These are phyloP conservation scores for Apoderus coryli DNA, from an alignment of 2,888 invertebrate species.

Conservation along the genomic window DNA sequence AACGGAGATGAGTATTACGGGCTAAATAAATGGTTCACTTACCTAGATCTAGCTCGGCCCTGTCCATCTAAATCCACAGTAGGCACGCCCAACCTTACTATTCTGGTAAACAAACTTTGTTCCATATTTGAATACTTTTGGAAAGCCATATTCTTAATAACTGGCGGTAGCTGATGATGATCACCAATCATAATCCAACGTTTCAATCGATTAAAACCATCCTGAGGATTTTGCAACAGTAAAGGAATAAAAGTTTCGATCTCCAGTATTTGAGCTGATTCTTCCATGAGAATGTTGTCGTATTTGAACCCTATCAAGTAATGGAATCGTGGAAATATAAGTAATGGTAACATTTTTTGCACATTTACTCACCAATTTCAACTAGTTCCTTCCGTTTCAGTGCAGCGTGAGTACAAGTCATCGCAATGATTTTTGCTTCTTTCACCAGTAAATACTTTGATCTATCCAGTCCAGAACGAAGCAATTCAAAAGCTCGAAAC, in stretches of 20 bases:
- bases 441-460: conserved; percentile 94
- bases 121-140: conserved; percentile 99
- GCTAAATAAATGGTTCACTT: too few relatives aligned
- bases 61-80: conserved; percentile 96
- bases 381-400: conserved; percentile 92
- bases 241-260: conserved; percentile 99
- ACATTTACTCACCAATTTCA: conserved; percentile 52
- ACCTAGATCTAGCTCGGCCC: conserved; percentile 82
- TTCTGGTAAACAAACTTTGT: conserved; percentile 91
- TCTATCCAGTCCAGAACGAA: conserved; percentile 88
- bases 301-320: conserved; percentile 69
- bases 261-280: conserved; percentile 96
- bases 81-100: conserved; percentile 92
- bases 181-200: conserved; percentile 99
- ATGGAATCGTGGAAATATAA: neutral
- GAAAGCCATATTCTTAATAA: conserved; percentile 99
- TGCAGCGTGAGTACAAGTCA: conserved; percentile 99
- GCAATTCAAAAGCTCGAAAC: conserved; percentile 92
- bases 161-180: conserved; percentile 97
- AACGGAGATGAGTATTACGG: too few relatives aligned
- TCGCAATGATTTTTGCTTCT: conserved; percentile 98
- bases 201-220: conserved; percentile 89
- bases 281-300: conserved; percentile 99
- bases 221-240: conserved; percentile 94
- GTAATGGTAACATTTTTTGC: neutral